Base-by-base conservation (phyloP, 1,140 invertebrate species). In the Armadillidium nasatum region DNA sequence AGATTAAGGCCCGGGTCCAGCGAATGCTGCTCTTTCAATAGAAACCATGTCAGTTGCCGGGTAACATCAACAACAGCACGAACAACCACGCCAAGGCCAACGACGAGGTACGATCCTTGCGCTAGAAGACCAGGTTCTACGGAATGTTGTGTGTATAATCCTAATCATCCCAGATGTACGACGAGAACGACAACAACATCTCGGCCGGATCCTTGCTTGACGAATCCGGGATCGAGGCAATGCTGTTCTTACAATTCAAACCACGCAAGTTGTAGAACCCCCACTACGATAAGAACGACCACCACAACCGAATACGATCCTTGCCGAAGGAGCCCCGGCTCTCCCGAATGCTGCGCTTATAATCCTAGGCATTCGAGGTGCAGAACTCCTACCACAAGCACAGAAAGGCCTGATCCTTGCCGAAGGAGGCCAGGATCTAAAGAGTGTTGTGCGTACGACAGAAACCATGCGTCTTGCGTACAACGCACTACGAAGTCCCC, bases 121-220 rank as follows among this genome's bases (percentile, higher is more conserved):
- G 15, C 9, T 10, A 50, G 9, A 9, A 9, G 46, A 72, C 79
- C 79, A 22, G 76, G 79, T n/a, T 74, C 79, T 43, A 10, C 23
- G 1, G 66, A 74, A 46, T 80, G 79, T 19, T 80, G 79, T 60
- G 67, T 44, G 4, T 22, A 44, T 75, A 75, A 44, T 75, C 79
- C 19, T 45, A 19, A 9, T 74, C 71, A 11, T 22, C 67, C 46
- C 66, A 45, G 19, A 70, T 71, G 15, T 15, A 9, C 15, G 46
- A 50, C n/a, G n/a, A n/a, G n/a, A 50, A 50, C 46, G 15, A 71
- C 74, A 10, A 76, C 74, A 22, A 76, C 79, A n/a, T 22, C 9
- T 22, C 13, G 50, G 21, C 68, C 77, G 22, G 72, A 73, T 73
- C 72, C 72, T 45, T 73, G 72, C n/a, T 4, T 10, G 45, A 7